These are phyloP conservation scores for Pristionchus arcanus DNA, from an alignment of 2,888 invertebrate species.

Conservation along the genomic window DNA sequence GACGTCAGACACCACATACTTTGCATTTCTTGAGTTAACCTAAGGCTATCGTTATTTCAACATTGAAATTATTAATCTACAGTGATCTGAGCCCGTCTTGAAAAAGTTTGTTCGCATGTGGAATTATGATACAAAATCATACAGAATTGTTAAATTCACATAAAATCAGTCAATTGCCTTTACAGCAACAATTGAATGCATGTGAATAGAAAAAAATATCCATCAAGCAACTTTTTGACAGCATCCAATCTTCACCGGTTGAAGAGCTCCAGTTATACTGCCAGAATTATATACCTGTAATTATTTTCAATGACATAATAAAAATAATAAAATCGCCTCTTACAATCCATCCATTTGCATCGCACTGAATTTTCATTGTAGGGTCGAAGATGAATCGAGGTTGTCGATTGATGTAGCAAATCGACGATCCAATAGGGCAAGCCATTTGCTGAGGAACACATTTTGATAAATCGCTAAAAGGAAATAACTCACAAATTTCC, in stretches of 20 bases:
- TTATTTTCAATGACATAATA: neutral
- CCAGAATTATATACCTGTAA: neutral
- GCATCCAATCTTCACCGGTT: slow-evolving; percentile 10
- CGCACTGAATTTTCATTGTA: neutral
- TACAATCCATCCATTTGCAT: neutral
- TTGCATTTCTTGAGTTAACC: too few species aligned
- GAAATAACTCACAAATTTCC: neutral
- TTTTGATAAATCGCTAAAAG: neutral
- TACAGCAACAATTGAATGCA: too few species aligned
- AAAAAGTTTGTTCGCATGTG: too few species aligned
- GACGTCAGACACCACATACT: too few species aligned
- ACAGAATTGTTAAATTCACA: too few species aligned
- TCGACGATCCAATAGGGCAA: neutral
- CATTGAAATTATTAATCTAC: too few species aligned
- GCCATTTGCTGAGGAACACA: neutral
- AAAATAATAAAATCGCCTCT: neutral
- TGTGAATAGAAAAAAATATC: neutral
- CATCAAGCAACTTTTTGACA: neutral
- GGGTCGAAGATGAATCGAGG: slow-evolving; percentile 7
- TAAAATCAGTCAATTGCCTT: too few species aligned
- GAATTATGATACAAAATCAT: too few species aligned
- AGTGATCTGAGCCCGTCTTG: too few species aligned
- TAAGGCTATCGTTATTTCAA: too few species aligned
- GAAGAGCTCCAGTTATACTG: neutral
- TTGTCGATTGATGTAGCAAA: neutral